phyloP scores from a whole-genome alignment of 1,140 invertebrate genomes.

The Pseudomyrmex cubaensis region DNA sequence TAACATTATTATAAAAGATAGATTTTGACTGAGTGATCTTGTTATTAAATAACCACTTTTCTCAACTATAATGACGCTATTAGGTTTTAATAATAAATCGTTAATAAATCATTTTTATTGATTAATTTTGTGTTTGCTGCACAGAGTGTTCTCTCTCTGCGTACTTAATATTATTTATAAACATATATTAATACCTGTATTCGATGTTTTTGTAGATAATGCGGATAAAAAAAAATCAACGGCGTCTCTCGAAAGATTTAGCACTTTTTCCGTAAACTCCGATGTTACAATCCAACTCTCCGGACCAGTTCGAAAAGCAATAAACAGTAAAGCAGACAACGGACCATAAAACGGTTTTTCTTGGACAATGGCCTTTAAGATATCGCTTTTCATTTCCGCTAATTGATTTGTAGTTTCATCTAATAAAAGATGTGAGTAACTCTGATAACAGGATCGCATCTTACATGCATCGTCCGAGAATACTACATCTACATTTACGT shows the following conservation, averaged over 20 bases:
- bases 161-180: slow-evolving; percentile 1
- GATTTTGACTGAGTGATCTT: not conserved
- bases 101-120: slow-evolving; percentile 26
- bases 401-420: slow-evolving; percentile 77
- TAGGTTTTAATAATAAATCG: slow-evolving; percentile 36
- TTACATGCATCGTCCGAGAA: slow-evolving; percentile 11
- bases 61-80: not conserved
- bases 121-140: too few relatives aligned
- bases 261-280: slow-evolving; percentile 70
- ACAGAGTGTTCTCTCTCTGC: too few relatives aligned
- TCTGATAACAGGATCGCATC: not conserved
- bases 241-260: slow-evolving; percentile 80
- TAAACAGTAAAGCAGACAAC: slow-evolving; percentile 75
- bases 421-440: slow-evolving; percentile 72
- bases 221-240: slow-evolving; percentile 80
- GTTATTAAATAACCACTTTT: not conserved
- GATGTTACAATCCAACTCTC: slow-evolving; percentile 58
- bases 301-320: slow-evolving; percentile 66
- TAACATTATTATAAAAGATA: not conserved
- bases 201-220: slow-evolving; percentile 77
- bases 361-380: slow-evolving; percentile 80
- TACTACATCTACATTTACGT: not conserved
- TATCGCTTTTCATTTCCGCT: slow-evolving; percentile 77
- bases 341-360: slow-evolving; percentile 81
- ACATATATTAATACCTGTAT: slow-evolving; percentile 69